Evolutionary conservation across 2,888 invertebrate genomes (phyloP).

Genomic region (Meteorus cinctellus): DNA sequence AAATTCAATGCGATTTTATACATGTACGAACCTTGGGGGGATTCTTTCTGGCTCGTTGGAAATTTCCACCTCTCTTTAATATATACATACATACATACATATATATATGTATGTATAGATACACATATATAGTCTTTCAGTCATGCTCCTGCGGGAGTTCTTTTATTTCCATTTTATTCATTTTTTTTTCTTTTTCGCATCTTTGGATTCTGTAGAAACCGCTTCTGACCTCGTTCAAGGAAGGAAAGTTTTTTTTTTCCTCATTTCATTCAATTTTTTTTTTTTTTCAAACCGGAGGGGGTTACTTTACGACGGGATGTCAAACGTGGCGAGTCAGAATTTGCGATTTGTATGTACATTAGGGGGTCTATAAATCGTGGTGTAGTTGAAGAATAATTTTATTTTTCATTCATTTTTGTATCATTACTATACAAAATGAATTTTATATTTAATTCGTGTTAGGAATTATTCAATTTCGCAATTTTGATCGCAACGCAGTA

Average conservation of each 20-base stretch:
- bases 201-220: slow-evolving; percentile 12
- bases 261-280: slow-evolving; percentile 1
- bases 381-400: not conserved
- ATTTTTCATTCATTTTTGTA: not conserved
- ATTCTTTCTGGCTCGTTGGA: slow-evolving; percentile 60
- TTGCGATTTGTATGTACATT: slow-evolving; percentile 3
- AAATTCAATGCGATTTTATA: slow-evolving; percentile 7
- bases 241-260: slow-evolving; percentile 27
- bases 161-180: slow-evolving; percentile 32
- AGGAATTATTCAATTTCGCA: not conserved
- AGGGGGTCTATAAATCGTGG: slow-evolving; percentile 1
- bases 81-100: not conserved
- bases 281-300: slow-evolving; percentile 7
- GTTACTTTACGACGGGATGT: slow-evolving; percentile 16
- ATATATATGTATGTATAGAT: not conserved
- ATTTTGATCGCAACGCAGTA: not conserved
- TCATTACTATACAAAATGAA: not conserved
- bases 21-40: slow-evolving; percentile 49
- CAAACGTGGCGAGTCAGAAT: slow-evolving; percentile 18
- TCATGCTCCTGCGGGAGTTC: slow-evolving; percentile 46
- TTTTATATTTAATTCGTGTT: not conserved
- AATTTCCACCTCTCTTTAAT: slow-evolving; percentile 40
- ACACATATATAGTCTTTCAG: slow-evolving; percentile 20
- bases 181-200: not conserved
- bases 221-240: slow-evolving; percentile 30